phyloP scores from a whole-genome alignment of 2,888 invertebrate genomes.

The Agrochola circellaris region DNA sequence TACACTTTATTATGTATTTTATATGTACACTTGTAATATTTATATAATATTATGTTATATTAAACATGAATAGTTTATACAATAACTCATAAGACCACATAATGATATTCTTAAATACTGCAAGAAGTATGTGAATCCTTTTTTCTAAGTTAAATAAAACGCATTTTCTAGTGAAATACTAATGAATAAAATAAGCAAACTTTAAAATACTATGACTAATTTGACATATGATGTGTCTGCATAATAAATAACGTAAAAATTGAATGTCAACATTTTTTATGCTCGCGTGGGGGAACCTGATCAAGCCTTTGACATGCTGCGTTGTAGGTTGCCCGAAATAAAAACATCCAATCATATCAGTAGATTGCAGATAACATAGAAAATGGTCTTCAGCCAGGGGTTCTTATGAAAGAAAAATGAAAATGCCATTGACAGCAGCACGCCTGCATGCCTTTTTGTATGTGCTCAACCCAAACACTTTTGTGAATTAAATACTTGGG shows the following conservation, averaged over 20 bases:
- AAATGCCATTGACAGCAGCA: not conserved
- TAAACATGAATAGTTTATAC: slow-evolving; percentile 31
- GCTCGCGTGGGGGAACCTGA: not conserved
- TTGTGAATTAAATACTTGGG: not conserved
- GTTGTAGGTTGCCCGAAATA: not conserved
- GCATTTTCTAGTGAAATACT: slow-evolving; percentile 42
- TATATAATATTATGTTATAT: slow-evolving; percentile 36
- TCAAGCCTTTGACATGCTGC: not conserved
- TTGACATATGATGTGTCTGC: slow-evolving; percentile 45
- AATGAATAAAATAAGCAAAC: slow-evolving; percentile 27
- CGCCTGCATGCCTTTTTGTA: not conserved
- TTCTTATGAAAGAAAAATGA: not conserved
- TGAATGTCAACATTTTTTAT: not conserved
- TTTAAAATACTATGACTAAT: slow-evolving; percentile 22
- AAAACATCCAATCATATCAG: too few relatives aligned
- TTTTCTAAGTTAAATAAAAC: slow-evolving; percentile 11
- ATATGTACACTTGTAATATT: slow-evolving; percentile 55
- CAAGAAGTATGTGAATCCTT: slow-evolving; percentile 5
- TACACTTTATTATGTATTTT: slow-evolving; percentile 65
- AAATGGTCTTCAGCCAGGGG: not conserved
- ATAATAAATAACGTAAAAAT: slow-evolving; percentile 8
- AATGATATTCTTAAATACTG: slow-evolving; percentile 30
- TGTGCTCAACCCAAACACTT: not conserved
- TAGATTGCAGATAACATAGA: not conserved
- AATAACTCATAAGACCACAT: slow-evolving; percentile 27